These are phyloP conservation scores for Anguilla pacifica DNA, from an alignment of 2,797 vertebrate species.

Conservation along the genomic window DNA sequence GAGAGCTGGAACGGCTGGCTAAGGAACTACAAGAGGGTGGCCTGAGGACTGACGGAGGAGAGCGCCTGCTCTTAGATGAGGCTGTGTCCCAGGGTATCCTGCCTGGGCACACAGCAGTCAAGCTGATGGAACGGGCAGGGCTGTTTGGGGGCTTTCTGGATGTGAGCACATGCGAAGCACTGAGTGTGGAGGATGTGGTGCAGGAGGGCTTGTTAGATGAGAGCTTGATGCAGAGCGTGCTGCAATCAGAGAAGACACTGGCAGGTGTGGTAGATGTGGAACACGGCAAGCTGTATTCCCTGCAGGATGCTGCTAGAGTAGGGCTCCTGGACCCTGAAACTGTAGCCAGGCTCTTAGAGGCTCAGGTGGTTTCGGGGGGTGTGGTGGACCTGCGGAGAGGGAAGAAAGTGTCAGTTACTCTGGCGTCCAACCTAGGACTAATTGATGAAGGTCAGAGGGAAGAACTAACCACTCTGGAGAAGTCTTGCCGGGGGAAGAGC, in stretches of 20 bases:
- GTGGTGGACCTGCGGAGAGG: conserved; percentile 85
- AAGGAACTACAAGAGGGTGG: conserved; percentile 80
- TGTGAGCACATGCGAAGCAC: conserved; percentile 68
- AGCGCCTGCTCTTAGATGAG: conserved; percentile 82
- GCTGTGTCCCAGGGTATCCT: conserved; percentile 78
- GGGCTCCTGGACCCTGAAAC: conserved; percentile 85
- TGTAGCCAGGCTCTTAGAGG: conserved; percentile 82
- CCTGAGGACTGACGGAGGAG: conserved; percentile 72
- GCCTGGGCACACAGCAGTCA: conserved; percentile 82
- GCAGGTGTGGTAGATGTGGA: conserved; percentile 84
- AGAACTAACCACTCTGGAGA: conserved; percentile 83
- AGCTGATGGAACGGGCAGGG: conserved; percentile 81
- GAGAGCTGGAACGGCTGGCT: conserved; percentile 71
- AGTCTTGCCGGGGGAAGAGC: conserved; percentile 82
- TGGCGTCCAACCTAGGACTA: conserved; percentile 88
- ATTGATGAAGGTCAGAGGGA: conserved; percentile 74
- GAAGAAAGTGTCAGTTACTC: conserved; percentile 88
- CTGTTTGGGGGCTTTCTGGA: conserved; percentile 93
- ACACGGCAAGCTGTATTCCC: conserved; percentile 70
- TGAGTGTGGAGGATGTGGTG: conserved; percentile 83
- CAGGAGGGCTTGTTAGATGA: conserved; percentile 86
- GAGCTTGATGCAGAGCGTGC: conserved; percentile 83
- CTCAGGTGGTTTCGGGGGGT: conserved; percentile 89
- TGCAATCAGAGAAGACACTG: conserved; percentile 83
- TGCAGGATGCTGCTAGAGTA: conserved; percentile 79